phyloP scores from a whole-genome alignment of 2,113 vertebrate species.

The Phrynosoma platyrhinos region DNA sequence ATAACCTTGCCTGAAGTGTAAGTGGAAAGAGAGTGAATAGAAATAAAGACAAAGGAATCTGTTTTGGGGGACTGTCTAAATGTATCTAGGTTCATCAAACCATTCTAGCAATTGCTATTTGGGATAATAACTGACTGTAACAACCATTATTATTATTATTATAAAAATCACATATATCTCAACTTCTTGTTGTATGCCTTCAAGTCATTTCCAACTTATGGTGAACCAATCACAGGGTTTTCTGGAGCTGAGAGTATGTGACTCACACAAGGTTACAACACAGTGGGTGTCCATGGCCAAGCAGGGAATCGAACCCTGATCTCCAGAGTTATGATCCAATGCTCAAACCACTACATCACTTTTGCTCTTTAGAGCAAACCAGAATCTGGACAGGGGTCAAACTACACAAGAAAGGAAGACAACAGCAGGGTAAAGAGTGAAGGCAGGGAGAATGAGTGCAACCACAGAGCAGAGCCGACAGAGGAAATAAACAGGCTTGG shows the following conservation, averaged over 20 bases:
- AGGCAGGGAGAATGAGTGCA: neutral
- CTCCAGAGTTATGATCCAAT: no score
- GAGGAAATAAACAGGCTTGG: neutral
- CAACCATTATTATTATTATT: neutral
- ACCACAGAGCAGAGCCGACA: neutral
- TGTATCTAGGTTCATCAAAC: neutral
- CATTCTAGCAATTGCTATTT: neutral
- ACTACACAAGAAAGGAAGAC: neutral
- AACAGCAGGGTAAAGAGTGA: neutral
- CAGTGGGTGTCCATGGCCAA: no score
- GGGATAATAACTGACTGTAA: neutral
- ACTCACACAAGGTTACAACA: no score
- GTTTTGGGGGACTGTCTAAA: neutral
- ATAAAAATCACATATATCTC: neutral
- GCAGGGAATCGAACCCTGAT: no score
- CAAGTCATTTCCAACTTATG: no score
- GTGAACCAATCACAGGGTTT: no score
- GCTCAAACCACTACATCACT: no score
- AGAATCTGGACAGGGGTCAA: neutral
- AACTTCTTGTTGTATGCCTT: no score
- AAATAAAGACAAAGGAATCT: accelerated
- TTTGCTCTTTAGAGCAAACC: neutral
- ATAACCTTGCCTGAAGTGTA: conserved; percentile 64
- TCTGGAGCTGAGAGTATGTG: no score
- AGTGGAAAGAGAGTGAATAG: conserved; percentile 3